phyloP scores from a whole-genome alignment of 2,113 vertebrate species.

The Brachionichthys hirsutus region DNA sequence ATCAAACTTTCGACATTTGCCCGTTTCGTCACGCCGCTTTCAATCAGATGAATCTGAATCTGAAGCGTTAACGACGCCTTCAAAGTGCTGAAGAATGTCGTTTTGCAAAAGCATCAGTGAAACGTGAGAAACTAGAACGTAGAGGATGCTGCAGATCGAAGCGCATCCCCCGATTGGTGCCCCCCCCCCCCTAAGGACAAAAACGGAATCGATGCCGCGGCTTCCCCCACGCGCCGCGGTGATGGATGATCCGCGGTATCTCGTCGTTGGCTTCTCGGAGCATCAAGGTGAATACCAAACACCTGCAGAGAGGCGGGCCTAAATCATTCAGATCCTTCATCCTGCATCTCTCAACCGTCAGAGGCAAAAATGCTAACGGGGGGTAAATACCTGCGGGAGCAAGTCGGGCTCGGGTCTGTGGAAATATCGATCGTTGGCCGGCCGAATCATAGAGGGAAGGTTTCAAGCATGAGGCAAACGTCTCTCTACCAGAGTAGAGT shows the following conservation, averaged over 20 bases:
- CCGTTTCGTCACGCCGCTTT: conserved; percentile 53
- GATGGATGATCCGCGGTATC: conserved; percentile 40
- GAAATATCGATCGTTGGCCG: conserved; percentile 1
- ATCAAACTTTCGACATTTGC: conserved; percentile 34
- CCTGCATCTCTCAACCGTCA: conserved; percentile 13
- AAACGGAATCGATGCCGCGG: conserved; percentile 7
- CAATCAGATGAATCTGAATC: conserved; percentile 39
- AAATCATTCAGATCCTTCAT: conserved; percentile 15
- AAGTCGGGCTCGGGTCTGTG: conserved; percentile 32
- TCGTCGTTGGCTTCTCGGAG: conserved; percentile 18
- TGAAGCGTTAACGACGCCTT: conserved; percentile 15
- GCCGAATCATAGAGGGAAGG: conserved; percentile 19
- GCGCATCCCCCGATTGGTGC: conserved; percentile 10
- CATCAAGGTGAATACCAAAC: conserved; percentile 37
- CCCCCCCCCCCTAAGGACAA: conserved; percentile 11
- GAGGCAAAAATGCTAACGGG: conserved; percentile 22
- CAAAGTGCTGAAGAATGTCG: no score
- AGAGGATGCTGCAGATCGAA: neutral
- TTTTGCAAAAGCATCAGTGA: no score
- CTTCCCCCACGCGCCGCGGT: conserved; percentile 6
- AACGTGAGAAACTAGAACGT: neutral
- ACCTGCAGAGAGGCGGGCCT: conserved; percentile 26
- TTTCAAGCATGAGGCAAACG: conserved; percentile 1
- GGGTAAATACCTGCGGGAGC: conserved; percentile 6
- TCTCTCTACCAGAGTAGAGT: no score